Evolutionary conservation across 2,888 invertebrate species (phyloP).

Genomic region (Clostera curtula): DNA sequence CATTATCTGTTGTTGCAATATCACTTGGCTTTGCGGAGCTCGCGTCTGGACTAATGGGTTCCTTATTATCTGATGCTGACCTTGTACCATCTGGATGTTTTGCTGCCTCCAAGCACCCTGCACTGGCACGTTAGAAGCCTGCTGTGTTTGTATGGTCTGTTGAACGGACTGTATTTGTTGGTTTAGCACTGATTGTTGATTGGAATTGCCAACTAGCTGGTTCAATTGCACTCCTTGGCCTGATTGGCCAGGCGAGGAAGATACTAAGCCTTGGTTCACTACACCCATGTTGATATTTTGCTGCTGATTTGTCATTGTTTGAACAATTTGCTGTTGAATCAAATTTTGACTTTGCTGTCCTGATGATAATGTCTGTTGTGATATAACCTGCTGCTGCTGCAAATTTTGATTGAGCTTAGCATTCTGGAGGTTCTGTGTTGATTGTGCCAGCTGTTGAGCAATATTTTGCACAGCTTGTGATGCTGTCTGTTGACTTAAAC

Average conservation of each 20-base stretch:
- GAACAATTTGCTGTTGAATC: slow-evolving; percentile 63
- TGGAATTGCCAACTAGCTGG: slow-evolving; percentile 55
- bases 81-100: slow-evolving; percentile 70
- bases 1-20: slow-evolving; percentile 75
- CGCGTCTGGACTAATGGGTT: slow-evolving; percentile 63
- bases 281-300: slow-evolving; percentile 66
- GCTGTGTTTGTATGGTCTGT: slow-evolving; percentile 58
- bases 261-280: slow-evolving; percentile 55
- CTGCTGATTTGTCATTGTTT: slow-evolving; percentile 57
- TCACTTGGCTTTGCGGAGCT: slow-evolving; percentile 68
- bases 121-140: slow-evolving; percentile 45
- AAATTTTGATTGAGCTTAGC: slow-evolving; percentile 62
- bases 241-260: slow-evolving; percentile 53
- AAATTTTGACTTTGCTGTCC: slow-evolving; percentile 62
- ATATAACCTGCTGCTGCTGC: slow-evolving; percentile 57
- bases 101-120: slow-evolving; percentile 68
- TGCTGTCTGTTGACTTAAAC: slow-evolving; percentile 57
- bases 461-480: slow-evolving; percentile 64
- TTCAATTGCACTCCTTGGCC: slow-evolving; percentile 57
- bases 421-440: slow-evolving; percentile 65
- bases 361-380: slow-evolving; percentile 63
- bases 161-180: slow-evolving; percentile 72
- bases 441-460: slow-evolving; percentile 62
- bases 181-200: slow-evolving; percentile 52
- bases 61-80: slow-evolving; percentile 68